These are phyloP conservation scores for Lagorchestes hirsutus DNA, from an alignment of 2,797 vertebrate genomes.

Conservation along the genomic window DNA sequence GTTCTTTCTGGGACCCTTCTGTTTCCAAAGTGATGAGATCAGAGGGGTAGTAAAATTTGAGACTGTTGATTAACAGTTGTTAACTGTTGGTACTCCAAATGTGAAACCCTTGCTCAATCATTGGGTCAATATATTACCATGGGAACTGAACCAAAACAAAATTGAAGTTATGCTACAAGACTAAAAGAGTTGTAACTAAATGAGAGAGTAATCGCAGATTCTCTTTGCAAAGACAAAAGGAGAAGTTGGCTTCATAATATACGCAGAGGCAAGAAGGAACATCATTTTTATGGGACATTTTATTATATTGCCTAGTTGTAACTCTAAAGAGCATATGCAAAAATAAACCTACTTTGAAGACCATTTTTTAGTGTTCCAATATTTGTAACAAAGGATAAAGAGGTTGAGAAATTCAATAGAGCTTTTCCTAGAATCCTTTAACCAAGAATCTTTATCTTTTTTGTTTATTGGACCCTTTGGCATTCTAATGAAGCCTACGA, in stretches of 20 bases:
- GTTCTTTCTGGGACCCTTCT: background rate
- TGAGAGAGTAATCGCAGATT: background rate
- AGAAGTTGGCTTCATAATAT: background rate
- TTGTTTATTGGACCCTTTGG: too few species aligned
- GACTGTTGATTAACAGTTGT: background rate
- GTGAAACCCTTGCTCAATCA: background rate
- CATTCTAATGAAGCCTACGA: too few species aligned
- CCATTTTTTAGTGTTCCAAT: too few species aligned
- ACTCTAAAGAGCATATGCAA: too few species aligned
- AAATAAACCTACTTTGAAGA: too few species aligned
- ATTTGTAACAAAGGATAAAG: too few species aligned
- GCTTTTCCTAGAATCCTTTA: too few species aligned
- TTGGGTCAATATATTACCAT: background rate
- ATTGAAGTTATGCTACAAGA: background rate
- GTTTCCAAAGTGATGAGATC: background rate
- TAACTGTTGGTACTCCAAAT: background rate
- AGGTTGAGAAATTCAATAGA: too few species aligned
- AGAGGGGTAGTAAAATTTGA: background rate
- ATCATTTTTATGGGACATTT: background rate
- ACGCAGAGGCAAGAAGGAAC: background rate
- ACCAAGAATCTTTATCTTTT: too few species aligned
- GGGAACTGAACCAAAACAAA: background rate
- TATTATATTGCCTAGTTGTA: background rate
- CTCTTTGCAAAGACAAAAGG: background rate
- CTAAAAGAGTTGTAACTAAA: background rate